Base-by-base conservation (phyloP, 2,888 invertebrate genomes). In the Toxonevra muliebris region DNA sequence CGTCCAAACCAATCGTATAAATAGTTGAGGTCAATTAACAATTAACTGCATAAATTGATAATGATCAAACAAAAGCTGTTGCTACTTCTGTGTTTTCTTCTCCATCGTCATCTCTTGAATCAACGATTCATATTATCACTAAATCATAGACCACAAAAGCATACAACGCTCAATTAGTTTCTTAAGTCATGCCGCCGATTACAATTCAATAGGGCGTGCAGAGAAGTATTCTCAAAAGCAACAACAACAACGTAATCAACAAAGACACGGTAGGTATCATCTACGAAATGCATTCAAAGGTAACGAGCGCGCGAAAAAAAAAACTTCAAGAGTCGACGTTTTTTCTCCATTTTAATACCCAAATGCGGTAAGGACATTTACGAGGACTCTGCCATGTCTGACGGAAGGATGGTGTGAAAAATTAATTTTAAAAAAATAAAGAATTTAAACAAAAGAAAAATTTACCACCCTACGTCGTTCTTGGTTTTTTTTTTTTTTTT, bases 31-130 rank as follows among this genome's bases (percentile, higher is more conserved):
- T 30, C 30, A 30, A 30, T 30, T 30, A 30, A 74, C 77, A 79
- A 77, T 78, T 79, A 78, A 79, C 74, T 70, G 72, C 64, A 70
- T 72, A 78, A 78, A 77, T 77, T 78, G 78, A 79, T 78, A 71
- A 42, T 48, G 69, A 55, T 69, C 65, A 61, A 68, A 58, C 57
- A 66, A 54, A 57, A 65, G 68, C 68, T 68, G 57, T 41, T 69
- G 19, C 57, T 17, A 12, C 19, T 57, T 58, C 68, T 68, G 57
- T 41, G 68, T 17, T 57, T 17, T 15, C 19, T 57, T 58, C 19
- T 20, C 55, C 43, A 17, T 43, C 42, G 40, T 8, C 58, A 58
- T 2, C 48, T 30, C 30, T 30, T 7, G 30, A 30, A 30, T 30
- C 30, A 30, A 4, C 7, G 30, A 30, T 30, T 30, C 30, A 7